phyloP scores from a whole-genome alignment of 2,888 invertebrate genomes.

The Gisinianus flammeolus region DNA sequence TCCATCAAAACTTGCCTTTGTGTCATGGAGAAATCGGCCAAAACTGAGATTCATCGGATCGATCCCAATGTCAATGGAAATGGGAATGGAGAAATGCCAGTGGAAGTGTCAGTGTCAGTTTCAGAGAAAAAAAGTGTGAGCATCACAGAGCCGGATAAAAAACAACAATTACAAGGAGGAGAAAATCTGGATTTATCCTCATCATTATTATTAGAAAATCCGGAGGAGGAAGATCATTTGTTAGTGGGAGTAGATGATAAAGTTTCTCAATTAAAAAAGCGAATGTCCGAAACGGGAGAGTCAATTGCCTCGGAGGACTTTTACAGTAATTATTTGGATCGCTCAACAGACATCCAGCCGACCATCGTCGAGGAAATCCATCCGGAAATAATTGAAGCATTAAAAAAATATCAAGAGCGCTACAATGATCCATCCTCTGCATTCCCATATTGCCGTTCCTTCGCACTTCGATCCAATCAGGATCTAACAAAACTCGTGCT shows the following conservation, averaged over 20 bases:
- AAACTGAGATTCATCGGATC: no score
- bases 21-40: not conserved
- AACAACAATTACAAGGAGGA: not conserved
- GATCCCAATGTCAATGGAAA: not conserved
- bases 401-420: slow-evolving; percentile 5
- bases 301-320: not conserved
- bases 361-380: not conserved
- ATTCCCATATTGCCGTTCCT: not conserved
- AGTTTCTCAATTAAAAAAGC: not conserved
- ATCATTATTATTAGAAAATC: no score
- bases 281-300: not conserved
- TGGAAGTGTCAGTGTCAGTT: no score
- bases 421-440: not conserved
- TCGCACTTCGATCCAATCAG: slow-evolving; percentile 31
- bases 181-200: not conserved
- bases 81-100: not conserved
- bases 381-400: not conserved
- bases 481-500: slow-evolving; percentile 43
- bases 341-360: not conserved
- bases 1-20: not conserved
- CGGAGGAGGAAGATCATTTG: not conserved
- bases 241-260: not conserved
- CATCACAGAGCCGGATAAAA: not conserved
- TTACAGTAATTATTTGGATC: not conserved
- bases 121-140: not conserved